Percentiles rank a stretch among this genome's conserved stretches.
Conservation (phyloP, 2,888 invertebrate species). For the Aporophyla nigra region DNA sequence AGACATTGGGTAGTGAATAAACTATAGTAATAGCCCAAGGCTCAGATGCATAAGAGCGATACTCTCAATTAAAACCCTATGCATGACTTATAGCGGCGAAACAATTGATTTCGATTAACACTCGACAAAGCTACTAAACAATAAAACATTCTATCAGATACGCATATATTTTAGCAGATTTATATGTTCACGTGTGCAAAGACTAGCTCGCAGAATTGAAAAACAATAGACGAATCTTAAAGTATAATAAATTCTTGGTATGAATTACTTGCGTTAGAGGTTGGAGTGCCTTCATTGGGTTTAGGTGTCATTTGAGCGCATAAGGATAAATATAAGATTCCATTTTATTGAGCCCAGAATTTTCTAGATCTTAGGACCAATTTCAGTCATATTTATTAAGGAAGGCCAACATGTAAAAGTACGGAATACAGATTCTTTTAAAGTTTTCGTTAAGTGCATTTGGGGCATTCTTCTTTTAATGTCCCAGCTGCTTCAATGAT, state of each 20-base stretch:
- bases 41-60: slow-evolving; percentile 79
- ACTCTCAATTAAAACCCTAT: slow-evolving; percentile 86
- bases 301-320: slow-evolving; percentile 26
- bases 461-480: slow-evolving; percentile 21
- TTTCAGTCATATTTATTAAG: background rate
- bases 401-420: background rate
- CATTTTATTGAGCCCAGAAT: background rate
- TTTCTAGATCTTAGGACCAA: slow-evolving; percentile 5
- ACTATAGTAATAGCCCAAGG: slow-evolving; percentile 77
- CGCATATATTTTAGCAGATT: slow-evolving; percentile 64
- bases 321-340: slow-evolving; percentile 26
- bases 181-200: slow-evolving; percentile 66
- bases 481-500: slow-evolving; percentile 49
- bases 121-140: slow-evolving; percentile 85
- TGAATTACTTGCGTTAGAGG: slow-evolving; percentile 23
- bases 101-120: slow-evolving; percentile 90
- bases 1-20: slow-evolving; percentile 63
- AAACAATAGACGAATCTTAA: slow-evolving; percentile 29
- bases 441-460: slow-evolving; percentile 1
- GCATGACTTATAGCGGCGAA: slow-evolving; percentile 85
- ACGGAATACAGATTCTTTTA: background rate
- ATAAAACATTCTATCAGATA: slow-evolving; percentile 79
- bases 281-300: slow-evolving; percentile 21
- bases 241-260: slow-evolving; percentile 33
- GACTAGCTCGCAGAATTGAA: slow-evolving; percentile 55